These are phyloP conservation scores for Nasonia longicornis DNA, from an alignment of 1,140 invertebrate species.

Conservation along the genomic window DNA sequence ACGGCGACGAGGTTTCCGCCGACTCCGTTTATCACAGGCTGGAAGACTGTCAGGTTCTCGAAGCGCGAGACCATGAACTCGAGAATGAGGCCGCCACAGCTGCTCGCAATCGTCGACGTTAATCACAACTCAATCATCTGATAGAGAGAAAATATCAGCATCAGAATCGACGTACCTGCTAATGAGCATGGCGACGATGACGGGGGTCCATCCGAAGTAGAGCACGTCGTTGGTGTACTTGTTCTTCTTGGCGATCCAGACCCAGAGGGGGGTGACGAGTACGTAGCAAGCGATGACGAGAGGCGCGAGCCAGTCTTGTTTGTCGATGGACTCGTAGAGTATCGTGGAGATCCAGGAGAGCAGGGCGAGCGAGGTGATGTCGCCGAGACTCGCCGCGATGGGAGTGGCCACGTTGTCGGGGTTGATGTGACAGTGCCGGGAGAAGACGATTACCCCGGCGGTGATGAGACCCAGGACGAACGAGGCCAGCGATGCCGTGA, in stretches of 20 bases:
- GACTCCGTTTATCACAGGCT: conserved; percentile 85
- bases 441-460: conserved; percentile 77
- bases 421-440: conserved; percentile 81
- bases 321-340: conserved; percentile 73
- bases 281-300: conserved; percentile 75
- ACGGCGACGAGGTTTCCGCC: conserved; percentile 90
- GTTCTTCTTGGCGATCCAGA: conserved; percentile 77
- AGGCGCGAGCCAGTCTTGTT: conserved; percentile 77
- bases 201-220: conserved; percentile 79
- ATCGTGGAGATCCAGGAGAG: conserved; percentile 78
- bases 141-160: no score
- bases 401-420: conserved; percentile 93
- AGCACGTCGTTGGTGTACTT: conserved; percentile 77
- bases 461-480: conserved; percentile 79
- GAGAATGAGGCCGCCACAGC: conserved; percentile 77
- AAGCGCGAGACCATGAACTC: conserved; percentile 79
- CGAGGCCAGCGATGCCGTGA: conserved; percentile 84
- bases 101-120: conserved; percentile 50
- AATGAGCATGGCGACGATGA: conserved; percentile 81
- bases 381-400: conserved; percentile 89
- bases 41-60: conserved; percentile 80
- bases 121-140: neutral
- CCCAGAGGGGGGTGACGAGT: conserved; percentile 77
- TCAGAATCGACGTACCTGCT: conserved; percentile 69
- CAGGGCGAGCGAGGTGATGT: conserved; percentile 82